phyloP scores from a whole-genome alignment of 92 coral and sea anemone genomes.

The Porites cylindrica region DNA sequence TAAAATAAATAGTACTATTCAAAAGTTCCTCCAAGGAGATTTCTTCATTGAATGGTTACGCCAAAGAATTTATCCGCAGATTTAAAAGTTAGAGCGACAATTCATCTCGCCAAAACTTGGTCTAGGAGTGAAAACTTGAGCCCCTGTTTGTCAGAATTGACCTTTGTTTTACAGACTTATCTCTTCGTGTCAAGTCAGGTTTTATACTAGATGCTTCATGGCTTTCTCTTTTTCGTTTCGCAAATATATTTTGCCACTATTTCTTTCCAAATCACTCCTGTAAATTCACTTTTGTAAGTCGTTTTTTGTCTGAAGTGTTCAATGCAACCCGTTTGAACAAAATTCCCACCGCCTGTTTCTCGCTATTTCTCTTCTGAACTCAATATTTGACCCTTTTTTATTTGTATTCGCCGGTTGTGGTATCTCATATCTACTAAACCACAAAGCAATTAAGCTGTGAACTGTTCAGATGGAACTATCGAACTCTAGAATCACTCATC shows the following conservation, averaged over 20 bases:
- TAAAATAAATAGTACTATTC: too few relatives aligned
- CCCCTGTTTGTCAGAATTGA: too few relatives aligned
- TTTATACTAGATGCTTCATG: background rate
- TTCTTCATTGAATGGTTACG: too few relatives aligned
- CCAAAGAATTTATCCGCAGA: too few relatives aligned
- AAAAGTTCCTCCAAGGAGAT: too few relatives aligned
- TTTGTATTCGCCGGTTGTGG: background rate
- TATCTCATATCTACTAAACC: background rate
- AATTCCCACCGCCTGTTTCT: background rate
- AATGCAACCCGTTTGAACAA: background rate
- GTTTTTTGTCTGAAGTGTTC: background rate
- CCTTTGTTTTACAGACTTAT: too few relatives aligned
- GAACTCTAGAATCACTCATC: background rate
- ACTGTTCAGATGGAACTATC: constrained; percentile 26
- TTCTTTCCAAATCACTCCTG: background rate
- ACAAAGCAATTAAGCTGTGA: background rate
- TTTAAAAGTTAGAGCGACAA: too few relatives aligned
- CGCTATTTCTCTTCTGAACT: background rate
- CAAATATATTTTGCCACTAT: background rate
- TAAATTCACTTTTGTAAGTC: too few relatives aligned
- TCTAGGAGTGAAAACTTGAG: too few relatives aligned
- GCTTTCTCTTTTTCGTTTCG: background rate
- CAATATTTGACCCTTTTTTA: background rate
- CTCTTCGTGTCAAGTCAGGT: background rate
- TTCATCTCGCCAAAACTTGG: too few relatives aligned